Evolutionary conservation across 1,140 invertebrate species (phyloP), one percentile per base, ranked within the genome.

Genomic region (Drosophila nannoptera): DNA sequence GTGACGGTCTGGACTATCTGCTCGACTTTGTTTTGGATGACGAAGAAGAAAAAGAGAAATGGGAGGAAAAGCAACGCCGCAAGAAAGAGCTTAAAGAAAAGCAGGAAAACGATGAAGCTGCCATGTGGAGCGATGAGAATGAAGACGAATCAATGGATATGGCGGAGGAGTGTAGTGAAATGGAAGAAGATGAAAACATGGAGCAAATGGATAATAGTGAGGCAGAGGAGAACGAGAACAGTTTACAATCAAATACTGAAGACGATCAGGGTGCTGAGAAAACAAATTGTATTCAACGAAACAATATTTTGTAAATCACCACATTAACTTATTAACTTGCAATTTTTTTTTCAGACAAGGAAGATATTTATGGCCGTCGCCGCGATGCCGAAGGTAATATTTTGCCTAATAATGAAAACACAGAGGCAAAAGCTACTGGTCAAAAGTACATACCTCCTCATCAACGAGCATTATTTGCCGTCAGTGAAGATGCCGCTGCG

Each of bases 331-430:
- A 9, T 46, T 22, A 46, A 46, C 6, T 22, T 40, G 42, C 4
- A 36, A 31, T 7, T 12, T 40, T 12, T 40, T 12, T 62, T 62
- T 40, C 72, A 81, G 87, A 90, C 31, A 96, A 95, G 92, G 97
- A 98, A 92, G 97, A 99, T 91, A 98, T 99, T 88, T 99, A 99
- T 91, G 97, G 97, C 3, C 91, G 97, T 69, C 92, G 94, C 71
- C 91, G 95, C 78, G 94, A 96, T 87, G 93, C 93, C 87, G 90
- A 95, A 68, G 97, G 97, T 4, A 94, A 94, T 86, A 89, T 97
- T 75, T 89, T 97, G 31, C 90, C 92, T 22, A 72, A 78, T 38
- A 52, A 63, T 8, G n/a, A 11, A 0, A 69, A 56, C 4, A 8
- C 32, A 0, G 68, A 80, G 29, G 11, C 53, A 7, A 58, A 68